A percentile compares a stretch with the other conserved stretches of the same genome.
Conservation (phyloP, 1,140 invertebrate species). For the Berghia stephanieae region DNA sequence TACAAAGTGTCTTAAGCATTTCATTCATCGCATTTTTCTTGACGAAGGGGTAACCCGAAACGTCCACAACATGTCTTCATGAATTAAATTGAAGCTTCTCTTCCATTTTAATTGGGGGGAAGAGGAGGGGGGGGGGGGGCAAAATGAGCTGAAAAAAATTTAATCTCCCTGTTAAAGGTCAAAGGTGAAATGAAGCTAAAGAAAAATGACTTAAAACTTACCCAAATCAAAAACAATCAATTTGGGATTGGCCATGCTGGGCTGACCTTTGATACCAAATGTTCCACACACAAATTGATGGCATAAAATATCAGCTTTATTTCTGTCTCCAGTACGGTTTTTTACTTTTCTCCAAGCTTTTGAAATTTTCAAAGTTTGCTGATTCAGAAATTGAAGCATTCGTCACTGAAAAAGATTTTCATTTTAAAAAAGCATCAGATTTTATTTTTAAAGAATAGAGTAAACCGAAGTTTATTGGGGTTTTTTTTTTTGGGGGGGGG, state of each 20-base stretch:
- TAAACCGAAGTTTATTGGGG: too few species aligned
- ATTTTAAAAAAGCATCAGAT: slow-evolving; percentile 28
- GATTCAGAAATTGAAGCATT: slow-evolving; percentile 29
- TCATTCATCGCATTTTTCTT: too few species aligned
- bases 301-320: neutral
- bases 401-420: slow-evolving; percentile 36
- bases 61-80: neutral
- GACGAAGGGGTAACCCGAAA: too few species aligned
- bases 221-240: slow-evolving; percentile 54
- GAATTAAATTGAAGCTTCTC: neutral
- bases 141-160: too few species aligned
- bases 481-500: too few species aligned
- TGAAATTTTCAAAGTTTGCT: too few species aligned
- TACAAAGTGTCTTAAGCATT: too few species aligned
- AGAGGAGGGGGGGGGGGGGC: too few species aligned
- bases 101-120: too few species aligned
- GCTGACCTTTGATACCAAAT: neutral
- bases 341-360: slow-evolving; percentile 20
- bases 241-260: slow-evolving; percentile 39
- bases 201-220: slow-evolving; percentile 26
- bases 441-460: too few species aligned
- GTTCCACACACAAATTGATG: neutral
- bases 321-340: neutral
- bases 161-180: neutral
- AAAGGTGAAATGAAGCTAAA: neutral